A percentile compares a stretch with the other conserved stretches of the same genome.
These are phyloP conservation scores for Oryzias woworae DNA, from an alignment of 2,113 vertebrate species.

Conservation along the genomic window DNA sequence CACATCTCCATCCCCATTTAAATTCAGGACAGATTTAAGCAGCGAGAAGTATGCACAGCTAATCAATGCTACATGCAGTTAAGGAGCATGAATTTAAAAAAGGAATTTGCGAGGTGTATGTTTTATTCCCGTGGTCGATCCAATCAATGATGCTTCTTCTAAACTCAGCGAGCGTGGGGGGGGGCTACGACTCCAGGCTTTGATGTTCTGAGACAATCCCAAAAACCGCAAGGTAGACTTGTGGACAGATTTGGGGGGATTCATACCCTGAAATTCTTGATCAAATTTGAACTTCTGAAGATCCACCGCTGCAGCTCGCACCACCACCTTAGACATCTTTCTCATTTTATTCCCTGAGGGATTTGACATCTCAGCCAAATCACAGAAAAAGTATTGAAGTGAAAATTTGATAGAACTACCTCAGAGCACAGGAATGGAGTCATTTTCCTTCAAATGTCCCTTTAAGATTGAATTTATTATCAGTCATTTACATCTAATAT, in stretches of 20 bases:
- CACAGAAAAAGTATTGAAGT: slow-evolving; percentile 50
- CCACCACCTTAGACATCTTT: slow-evolving; percentile 50
- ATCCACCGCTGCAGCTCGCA: slow-evolving; percentile 27
- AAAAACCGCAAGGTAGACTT: slow-evolving; percentile 59
- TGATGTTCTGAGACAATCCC: slow-evolving; percentile 62
- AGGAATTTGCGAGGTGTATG: slow-evolving; percentile 33
- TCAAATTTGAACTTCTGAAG: slow-evolving; percentile 52
- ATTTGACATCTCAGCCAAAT: slow-evolving; percentile 61
- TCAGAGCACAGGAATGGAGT: slow-evolving; percentile 54
- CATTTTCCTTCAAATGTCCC: slow-evolving; percentile 69
- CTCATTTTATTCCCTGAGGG: slow-evolving; percentile 42
- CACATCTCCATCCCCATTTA: slow-evolving; percentile 19
- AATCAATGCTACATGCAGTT: slow-evolving; percentile 51
- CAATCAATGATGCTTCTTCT: slow-evolving; percentile 60
- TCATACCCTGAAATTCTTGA: slow-evolving; percentile 44
- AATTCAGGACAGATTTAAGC: slow-evolving; percentile 34
- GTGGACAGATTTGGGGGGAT: slow-evolving; percentile 41
- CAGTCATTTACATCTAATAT: slow-evolving; percentile 72
- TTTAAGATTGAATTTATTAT: slow-evolving; percentile 73
- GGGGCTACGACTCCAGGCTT: slow-evolving; percentile 49
- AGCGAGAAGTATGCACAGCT: slow-evolving; percentile 28
- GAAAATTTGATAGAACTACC: slow-evolving; percentile 61
- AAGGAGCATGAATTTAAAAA: slow-evolving; percentile 52
- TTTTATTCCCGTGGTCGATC: slow-evolving; percentile 56
- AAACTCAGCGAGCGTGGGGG: slow-evolving; percentile 32